A percentile compares a stretch with the other conserved stretches of the same genome.
These are phyloP conservation scores for Montipora efflorescens DNA, from an alignment of 64 coral and sea anemone species.

Conservation along the genomic window DNA sequence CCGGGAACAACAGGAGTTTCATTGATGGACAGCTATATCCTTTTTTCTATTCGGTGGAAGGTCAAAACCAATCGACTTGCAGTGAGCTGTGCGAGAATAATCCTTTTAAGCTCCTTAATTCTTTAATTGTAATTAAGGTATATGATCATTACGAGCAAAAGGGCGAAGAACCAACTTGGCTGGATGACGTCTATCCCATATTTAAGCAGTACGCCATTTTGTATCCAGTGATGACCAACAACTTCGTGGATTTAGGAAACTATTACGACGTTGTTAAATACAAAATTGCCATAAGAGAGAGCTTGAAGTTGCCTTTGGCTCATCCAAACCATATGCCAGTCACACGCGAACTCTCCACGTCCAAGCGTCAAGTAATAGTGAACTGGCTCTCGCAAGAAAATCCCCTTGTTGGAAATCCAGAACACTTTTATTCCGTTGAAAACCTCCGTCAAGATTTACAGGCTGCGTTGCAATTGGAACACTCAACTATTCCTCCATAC, in stretches of 20 bases:
- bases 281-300: conserved; percentile 53
- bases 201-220: conserved; percentile 91
- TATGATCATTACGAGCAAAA: conserved; percentile 58
- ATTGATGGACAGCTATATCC: conserved; percentile 76
- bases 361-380: conserved; percentile 73
- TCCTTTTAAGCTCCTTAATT: neutral
- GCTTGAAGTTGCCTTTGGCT: conserved; percentile 56
- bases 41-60: conserved; percentile 58
- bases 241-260: conserved; percentile 86
- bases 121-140: conserved; percentile 43
- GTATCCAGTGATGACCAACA: conserved; percentile 81
- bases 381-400: conserved; percentile 65
- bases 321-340: conserved; percentile 93
- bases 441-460: conserved; percentile 65
- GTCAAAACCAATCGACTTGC: conserved; percentile 1
- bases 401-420: conserved; percentile 40
- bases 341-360: conserved; percentile 73
- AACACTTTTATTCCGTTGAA: conserved; percentile 65
- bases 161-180: conserved; percentile 61
- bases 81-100: conserved; percentile 15
- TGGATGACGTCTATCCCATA: conserved; percentile 78
- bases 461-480: conserved; percentile 75
- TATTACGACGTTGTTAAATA: conserved; percentile 71
- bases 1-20: conserved; percentile 54
- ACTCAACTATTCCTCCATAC: conserved; percentile 86